Evolutionary conservation across 2,888 invertebrate species (phyloP).

Genomic region (Drosophila nr. perissopoda): DNA sequence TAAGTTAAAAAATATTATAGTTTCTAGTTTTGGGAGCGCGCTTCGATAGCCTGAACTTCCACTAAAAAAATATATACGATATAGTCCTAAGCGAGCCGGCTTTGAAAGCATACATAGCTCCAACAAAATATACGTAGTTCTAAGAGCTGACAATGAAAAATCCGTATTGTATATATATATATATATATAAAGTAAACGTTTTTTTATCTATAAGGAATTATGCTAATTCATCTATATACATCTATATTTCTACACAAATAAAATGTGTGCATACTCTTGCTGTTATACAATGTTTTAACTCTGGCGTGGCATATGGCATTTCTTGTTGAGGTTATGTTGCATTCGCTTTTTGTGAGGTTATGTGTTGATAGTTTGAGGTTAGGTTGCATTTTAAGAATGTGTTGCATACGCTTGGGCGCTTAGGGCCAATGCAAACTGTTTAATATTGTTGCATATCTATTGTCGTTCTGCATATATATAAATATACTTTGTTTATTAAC

Average conservation of each 20-base stretch:
- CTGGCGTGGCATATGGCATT: constrained; percentile 47
- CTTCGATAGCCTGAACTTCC: constrained; percentile 27
- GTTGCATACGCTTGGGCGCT: constrained; percentile 53
- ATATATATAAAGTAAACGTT: constrained; percentile 18
- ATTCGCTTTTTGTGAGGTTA: not conserved
- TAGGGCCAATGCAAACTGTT: constrained; percentile 1
- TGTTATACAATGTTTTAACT: constrained; percentile 52
- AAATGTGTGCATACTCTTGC: constrained; percentile 53
- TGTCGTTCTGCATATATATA: not conserved
- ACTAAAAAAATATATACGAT: not conserved
- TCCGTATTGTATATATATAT: not conserved
- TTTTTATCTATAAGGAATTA: constrained; percentile 5
- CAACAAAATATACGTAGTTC: constrained; percentile 12
- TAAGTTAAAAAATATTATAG: constrained; percentile 32
- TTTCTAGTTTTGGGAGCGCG: constrained; percentile 5
- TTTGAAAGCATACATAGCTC: constrained; percentile 9
- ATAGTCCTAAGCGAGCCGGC: constrained; percentile 3
- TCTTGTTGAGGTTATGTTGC: constrained; percentile 25
- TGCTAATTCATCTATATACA: not conserved
- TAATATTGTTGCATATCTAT: constrained; percentile 32
- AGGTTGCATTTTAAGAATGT: not conserved
- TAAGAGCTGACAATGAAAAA: not conserved
- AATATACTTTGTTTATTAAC: not conserved
- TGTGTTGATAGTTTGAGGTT: constrained; percentile 23
- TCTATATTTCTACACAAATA: constrained; percentile 49